Evolutionary conservation across 2,888 invertebrate species (phyloP).

Genomic region (Craniophora ligustri): DNA sequence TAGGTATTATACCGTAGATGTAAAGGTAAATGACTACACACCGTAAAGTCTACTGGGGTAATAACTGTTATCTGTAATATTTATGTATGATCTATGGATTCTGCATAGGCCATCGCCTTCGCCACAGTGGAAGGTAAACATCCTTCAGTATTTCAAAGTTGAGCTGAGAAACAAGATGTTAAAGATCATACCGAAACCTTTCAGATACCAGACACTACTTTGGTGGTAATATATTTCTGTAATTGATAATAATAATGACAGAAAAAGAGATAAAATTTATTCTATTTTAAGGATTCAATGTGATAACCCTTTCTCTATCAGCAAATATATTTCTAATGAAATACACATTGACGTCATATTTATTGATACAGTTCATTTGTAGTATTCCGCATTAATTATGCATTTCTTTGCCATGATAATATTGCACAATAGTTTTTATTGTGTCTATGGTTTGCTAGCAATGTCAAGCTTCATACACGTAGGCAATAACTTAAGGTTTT

Average conservation of each 20-base stretch:
- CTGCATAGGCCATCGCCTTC: too few species aligned
- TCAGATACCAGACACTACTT: too few species aligned
- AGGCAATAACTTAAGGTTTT: neutral
- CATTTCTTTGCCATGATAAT: constrained; percentile 7
- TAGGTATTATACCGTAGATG: constrained; percentile 43
- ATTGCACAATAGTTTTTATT: constrained; percentile 22
- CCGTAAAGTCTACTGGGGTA: too few species aligned
- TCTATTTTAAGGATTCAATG: neutral
- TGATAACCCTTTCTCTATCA: neutral
- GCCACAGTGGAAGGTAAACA: too few species aligned
- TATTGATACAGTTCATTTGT: neutral
- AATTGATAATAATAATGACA: too few species aligned
- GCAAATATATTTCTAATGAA: constrained; percentile 1
- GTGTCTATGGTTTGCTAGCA: constrained; percentile 16
- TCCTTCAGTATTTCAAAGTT: too few species aligned
- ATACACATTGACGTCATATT: constrained; percentile 3
- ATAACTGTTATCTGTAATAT: too few species aligned
- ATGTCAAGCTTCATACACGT: constrained; percentile 12
- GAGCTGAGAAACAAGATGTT: too few species aligned
- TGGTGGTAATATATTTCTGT: too few species aligned
- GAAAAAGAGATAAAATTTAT: neutral
- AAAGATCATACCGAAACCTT: too few species aligned
- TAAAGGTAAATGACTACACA: neutral
- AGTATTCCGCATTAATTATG: neutral
- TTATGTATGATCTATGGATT: too few species aligned